Evolutionary conservation across 2,797 vertebrate genomes (phyloP), one percentile per base, ranked within the genome.

Genomic region (Kryptolebias ocellatus): DNA sequence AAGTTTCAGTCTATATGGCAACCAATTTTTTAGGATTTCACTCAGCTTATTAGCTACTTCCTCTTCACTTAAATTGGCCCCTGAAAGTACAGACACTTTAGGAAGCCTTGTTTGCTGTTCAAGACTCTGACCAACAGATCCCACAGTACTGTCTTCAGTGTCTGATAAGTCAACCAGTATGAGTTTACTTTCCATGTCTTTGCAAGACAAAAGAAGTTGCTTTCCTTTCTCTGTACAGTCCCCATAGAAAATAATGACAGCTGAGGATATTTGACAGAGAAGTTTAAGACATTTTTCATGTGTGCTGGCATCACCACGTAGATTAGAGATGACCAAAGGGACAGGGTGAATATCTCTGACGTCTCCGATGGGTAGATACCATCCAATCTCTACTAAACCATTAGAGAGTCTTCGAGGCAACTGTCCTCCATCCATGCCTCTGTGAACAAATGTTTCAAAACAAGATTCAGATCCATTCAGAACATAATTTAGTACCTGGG

Each of bases 361-460:
- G 1, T 89, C 85, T 45, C 92, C 94, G 1, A 72, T 90, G 11
- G 95, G 93, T 39, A 95, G 84, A 73, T 90, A 93, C 94, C 95
- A 96, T 78, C 90, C 90, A 5, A 95, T 80, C 77, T 96, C 94
- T 6, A 96, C 90, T 45, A 96, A 51, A 10, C 95, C 95, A 66
- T 92, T 84, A 5, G 90, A 75, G 17, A 94, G 76, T 67, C 61
- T 87, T 59, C 81, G 74, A 5, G 53, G 82, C 2, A 92, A 76
- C 53, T 91, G 79, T 11, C 93, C 95, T 73, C 93, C 86, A 15
- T 91, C 90, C 84, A 94, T 90, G 1, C 83, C 90, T 16, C 80
- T 89, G 70, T 96, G 92, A 58, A 95, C 72, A 85, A 96, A 96
- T 60, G 85, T 92, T 63, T 95, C 86, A n/a, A 72, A 63, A 5